A percentile compares a stretch with the other conserved stretches of the same genome.
These are phyloP conservation scores for Scaptomyza graminum DNA, from an alignment of 1,140 invertebrate genomes.

Conservation along the genomic window DNA sequence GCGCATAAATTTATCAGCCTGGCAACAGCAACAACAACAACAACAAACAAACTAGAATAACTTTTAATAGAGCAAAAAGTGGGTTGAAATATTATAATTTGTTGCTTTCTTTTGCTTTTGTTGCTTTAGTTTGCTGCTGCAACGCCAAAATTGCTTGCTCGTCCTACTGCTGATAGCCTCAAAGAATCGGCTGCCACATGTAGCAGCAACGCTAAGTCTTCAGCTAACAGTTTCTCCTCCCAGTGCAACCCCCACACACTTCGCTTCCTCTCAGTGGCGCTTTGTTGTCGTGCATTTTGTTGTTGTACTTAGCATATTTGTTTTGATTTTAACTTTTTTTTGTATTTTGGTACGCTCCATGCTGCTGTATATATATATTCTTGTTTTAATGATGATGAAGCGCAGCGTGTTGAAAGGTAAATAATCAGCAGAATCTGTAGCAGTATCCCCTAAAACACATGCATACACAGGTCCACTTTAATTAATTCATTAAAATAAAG, in stretches of 20 bases:
- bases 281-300: slow-evolving; percentile 35
- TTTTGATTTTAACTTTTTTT: slow-evolving; percentile 66
- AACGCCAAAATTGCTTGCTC: slow-evolving; percentile 26
- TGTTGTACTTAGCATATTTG: slow-evolving; percentile 54
- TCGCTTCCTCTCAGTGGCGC: background rate
- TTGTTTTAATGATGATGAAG: slow-evolving; percentile 81
- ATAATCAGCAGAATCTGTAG: slow-evolving; percentile 57
- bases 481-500: slow-evolving; percentile 76
- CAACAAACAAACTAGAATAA: slow-evolving; percentile 50
- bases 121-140: slow-evolving; percentile 14
- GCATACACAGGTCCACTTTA: slow-evolving; percentile 52
- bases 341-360: slow-evolving; percentile 17
- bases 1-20: slow-evolving; percentile 67
- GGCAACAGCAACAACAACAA: slow-evolving; percentile 38
- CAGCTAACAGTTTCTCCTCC: slow-evolving; percentile 15
- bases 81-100: slow-evolving; percentile 65
- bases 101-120: slow-evolving; percentile 35
- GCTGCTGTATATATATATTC: slow-evolving; percentile 32
- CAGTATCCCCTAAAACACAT: slow-evolving; percentile 7
- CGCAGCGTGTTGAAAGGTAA: slow-evolving; percentile 76
- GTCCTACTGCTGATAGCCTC: slow-evolving; percentile 17
- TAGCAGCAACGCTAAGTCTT: slow-evolving; percentile 9
- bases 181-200: slow-evolving; percentile 29
- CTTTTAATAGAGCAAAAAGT: slow-evolving; percentile 49
- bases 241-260: background rate